Conservation (phyloP, 2,888 invertebrate genomes). For the Lycophotia porphyrea region DNA sequence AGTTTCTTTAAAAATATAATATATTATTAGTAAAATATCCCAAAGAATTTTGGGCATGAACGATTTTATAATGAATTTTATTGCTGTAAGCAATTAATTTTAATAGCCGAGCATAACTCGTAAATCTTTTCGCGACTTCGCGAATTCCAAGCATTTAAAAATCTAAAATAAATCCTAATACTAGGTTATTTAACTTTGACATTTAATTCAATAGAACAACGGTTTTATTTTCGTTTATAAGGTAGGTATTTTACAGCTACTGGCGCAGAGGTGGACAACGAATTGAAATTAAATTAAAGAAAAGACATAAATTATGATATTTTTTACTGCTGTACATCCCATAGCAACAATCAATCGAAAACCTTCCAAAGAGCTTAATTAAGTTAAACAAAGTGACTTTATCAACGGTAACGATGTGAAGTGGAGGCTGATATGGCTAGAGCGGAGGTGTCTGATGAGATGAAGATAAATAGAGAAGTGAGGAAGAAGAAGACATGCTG, state of each 20-base stretch:
- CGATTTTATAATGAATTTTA: neutral
- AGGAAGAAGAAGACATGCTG: too few relatives aligned
- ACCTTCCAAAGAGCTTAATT: too few relatives aligned
- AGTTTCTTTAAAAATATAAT: neutral
- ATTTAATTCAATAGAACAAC: conserved; percentile 8
- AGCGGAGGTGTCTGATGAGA: too few relatives aligned
- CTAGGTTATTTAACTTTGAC: conserved; percentile 48
- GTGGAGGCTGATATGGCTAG: neutral
- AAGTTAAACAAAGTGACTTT: too few relatives aligned
- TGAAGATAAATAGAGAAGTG: too few relatives aligned
- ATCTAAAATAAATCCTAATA: neutral
- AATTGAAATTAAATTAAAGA: neutral
- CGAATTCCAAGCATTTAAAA: neutral
- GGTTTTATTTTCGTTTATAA: neutral
- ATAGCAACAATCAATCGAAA: neutral
- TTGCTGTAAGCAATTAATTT: conserved; percentile 11
- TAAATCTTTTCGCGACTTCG: conserved; percentile 20
- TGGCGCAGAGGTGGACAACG: too few relatives aligned
- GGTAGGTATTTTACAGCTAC: neutral
- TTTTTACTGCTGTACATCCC: neutral
- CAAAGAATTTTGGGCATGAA: neutral
- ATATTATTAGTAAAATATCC: neutral
- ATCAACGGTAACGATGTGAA: neutral
- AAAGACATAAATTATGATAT: neutral
- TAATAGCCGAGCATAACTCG: conserved; percentile 19